Evolutionary conservation across 2,888 invertebrate genomes (phyloP).

Genomic region (Microchrysa polita): DNA sequence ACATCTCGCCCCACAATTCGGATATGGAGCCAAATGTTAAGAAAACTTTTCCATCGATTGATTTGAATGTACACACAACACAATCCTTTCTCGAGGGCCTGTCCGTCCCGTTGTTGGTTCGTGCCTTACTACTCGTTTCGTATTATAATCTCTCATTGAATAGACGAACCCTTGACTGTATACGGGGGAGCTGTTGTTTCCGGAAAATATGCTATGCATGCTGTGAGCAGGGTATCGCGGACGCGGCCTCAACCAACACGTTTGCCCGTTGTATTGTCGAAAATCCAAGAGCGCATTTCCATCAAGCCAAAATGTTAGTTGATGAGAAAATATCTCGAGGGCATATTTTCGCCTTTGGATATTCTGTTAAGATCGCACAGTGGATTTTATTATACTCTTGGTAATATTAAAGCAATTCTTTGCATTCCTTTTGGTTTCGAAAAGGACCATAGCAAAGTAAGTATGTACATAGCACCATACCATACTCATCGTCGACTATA

Average conservation of each 20-base stretch:
- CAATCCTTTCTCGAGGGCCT: neutral
- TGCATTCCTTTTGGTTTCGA: constrained; percentile 16
- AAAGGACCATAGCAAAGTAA: too few relatives aligned
- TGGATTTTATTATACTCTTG: constrained; percentile 31
- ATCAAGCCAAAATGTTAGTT: constrained; percentile 28
- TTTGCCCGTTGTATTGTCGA: neutral
- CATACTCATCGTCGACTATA: too few relatives aligned
- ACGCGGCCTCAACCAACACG: neutral
- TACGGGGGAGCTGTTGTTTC: neutral
- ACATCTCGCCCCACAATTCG: neutral
- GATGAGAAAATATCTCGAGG: constrained; percentile 30
- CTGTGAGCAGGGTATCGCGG: too few relatives aligned
- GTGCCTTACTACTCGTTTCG: too few relatives aligned
- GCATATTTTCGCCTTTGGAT: constrained; percentile 3
- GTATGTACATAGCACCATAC: too few relatives aligned
- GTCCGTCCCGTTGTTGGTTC: neutral
- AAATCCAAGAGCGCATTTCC: too few relatives aligned
- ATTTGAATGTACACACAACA: constrained; percentile 3
- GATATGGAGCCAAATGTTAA: neutral
- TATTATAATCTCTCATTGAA: too few relatives aligned
- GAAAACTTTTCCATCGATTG: constrained; percentile 6
- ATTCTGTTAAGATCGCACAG: constrained; percentile 18
- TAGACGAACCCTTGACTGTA: too few relatives aligned
- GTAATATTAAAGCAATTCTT: constrained; percentile 32
- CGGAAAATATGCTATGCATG: too few relatives aligned